Evolutionary conservation across 2,888 invertebrate genomes (phyloP).

Genomic region (Pachliopta kotzebuea): DNA sequence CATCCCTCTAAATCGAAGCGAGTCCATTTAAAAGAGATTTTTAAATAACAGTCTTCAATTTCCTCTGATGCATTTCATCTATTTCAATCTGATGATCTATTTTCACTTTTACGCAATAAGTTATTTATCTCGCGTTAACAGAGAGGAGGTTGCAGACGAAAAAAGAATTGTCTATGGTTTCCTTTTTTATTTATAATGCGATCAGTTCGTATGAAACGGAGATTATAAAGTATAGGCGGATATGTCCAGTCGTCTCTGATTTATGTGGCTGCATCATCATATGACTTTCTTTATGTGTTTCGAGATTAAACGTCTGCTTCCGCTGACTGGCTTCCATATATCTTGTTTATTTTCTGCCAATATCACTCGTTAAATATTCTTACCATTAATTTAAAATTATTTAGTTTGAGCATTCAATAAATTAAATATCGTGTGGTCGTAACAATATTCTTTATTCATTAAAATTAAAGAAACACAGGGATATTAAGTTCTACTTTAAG

Average conservation of each 20-base stretch:
- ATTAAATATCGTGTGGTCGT: no score
- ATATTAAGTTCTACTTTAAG: no score
- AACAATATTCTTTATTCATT: no score
- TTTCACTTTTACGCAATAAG: constrained; percentile 17
- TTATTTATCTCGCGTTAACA: constrained; percentile 4
- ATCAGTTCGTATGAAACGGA: neutral
- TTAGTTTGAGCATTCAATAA: no score
- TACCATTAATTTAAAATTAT: no score
- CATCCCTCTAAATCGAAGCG: no score
- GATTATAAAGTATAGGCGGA: constrained; percentile 11
- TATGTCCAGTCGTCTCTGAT: constrained; percentile 20
- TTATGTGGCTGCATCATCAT: constrained; percentile 23
- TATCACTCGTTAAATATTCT: no score
- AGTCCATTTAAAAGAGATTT: neutral
- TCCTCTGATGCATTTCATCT: constrained; percentile 23
- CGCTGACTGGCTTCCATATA: constrained; percentile 13
- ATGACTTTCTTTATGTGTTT: constrained; percentile 29
- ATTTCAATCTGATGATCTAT: constrained; percentile 19
- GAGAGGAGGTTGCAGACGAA: neutral
- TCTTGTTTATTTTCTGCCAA: neutral
- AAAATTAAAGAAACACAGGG: no score
- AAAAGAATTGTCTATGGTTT: neutral
- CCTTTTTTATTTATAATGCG: no score
- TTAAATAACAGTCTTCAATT: constrained; percentile 19
- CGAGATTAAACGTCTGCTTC: constrained; percentile 26